Evolutionary conservation across 2,113 vertebrate species (phyloP).

Genomic region (Brevimyrus niger): DNA sequence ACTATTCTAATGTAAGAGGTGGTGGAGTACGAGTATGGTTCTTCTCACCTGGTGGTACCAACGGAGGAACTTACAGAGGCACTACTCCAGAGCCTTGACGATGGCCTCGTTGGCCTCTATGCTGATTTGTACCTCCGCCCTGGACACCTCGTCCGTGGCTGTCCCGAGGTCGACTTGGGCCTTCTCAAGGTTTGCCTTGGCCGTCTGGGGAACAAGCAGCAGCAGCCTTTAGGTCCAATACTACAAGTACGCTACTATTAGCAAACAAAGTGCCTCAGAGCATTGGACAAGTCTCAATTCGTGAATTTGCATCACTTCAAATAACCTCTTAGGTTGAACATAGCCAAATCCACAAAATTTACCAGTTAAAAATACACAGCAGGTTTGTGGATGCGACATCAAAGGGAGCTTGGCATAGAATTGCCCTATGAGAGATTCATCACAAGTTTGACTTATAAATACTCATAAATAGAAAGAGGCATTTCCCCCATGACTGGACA

Average conservation of each 20-base stretch:
- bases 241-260: background rate
- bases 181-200: conserved; percentile 86
- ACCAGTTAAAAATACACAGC: background rate
- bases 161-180: conserved; percentile 67
- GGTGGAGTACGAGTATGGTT: background rate
- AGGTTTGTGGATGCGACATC: background rate
- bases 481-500: background rate
- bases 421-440: background rate
- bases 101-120: conserved; percentile 89
- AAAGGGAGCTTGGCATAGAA: background rate
- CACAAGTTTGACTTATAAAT: background rate
- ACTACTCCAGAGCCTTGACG: conserved; percentile 85
- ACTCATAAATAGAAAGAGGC: background rate
- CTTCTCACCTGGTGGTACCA: conserved; percentile 44
- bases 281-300: background rate
- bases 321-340: background rate
- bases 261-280: background rate
- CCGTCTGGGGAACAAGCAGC: conserved; percentile 57
- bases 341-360: background rate
- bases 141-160: conserved; percentile 60
- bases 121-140: conserved; percentile 78
- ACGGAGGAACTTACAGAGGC: background rate
- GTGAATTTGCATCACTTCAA: background rate
- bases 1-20: background rate
- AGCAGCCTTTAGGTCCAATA: background rate